Evolutionary conservation across 2,113 vertebrate species (phyloP).

Genomic region (Columbina picui): DNA sequence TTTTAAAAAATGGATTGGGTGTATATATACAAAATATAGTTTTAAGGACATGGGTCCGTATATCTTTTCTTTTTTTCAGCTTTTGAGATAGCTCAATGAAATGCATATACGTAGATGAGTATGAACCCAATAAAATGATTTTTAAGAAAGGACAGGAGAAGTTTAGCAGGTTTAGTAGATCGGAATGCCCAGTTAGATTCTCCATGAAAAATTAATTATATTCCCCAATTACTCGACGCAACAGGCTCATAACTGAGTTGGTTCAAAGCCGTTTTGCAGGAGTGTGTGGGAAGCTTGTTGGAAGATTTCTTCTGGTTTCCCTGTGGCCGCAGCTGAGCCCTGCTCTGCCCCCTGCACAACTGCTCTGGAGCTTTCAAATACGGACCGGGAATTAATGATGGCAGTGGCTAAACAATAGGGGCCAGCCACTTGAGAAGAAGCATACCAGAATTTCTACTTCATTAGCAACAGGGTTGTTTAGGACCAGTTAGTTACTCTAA

Average conservation of each 20-base stretch:
- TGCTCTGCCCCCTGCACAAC: background rate
- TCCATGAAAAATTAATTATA: background rate
- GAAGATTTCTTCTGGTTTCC: background rate
- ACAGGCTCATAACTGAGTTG: background rate
- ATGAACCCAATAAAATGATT: background rate
- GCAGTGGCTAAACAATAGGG: background rate
- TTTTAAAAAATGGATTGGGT: background rate
- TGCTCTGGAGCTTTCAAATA: background rate
- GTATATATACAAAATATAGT: accelerated
- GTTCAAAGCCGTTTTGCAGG: background rate
- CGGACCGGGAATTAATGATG: background rate
- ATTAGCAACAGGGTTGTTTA: background rate
- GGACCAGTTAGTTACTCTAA: background rate
- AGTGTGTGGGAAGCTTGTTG: background rate
- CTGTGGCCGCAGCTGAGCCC: background rate
- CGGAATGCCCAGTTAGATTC: background rate
- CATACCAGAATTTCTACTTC: background rate
- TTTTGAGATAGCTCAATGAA: background rate
- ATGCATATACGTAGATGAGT: background rate
- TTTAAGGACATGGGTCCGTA: background rate
- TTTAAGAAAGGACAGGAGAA: background rate
- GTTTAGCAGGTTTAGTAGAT: background rate
- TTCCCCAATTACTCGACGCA: background rate
- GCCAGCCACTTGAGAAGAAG: background rate
- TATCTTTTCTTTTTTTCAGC: background rate